A percentile compares a stretch with the other conserved stretches of the same genome.
phyloP scores from a whole-genome alignment of 2,797 vertebrate species.

The Spea hammondii region DNA sequence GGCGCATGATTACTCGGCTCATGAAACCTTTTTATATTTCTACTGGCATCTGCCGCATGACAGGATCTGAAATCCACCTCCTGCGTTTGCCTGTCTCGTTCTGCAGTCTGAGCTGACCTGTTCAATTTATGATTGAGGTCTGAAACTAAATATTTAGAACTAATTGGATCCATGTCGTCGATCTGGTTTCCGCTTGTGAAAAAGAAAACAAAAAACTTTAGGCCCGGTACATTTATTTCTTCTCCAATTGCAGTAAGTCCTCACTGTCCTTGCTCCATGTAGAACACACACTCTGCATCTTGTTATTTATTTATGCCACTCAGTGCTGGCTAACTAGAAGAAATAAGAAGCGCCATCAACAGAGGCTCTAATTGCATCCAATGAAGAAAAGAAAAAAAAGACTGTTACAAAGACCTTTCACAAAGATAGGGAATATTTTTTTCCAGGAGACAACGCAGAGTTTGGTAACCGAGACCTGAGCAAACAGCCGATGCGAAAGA shows the following conservation, averaged over 20 bases:
- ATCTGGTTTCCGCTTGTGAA: slow-evolving; percentile 1
- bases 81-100: slow-evolving; percentile 15
- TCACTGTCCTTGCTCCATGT: slow-evolving; percentile 26
- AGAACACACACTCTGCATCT: slow-evolving; percentile 16
- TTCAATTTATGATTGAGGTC: background rate
- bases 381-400: background rate
- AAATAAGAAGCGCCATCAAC: background rate
- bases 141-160: slow-evolving; percentile 1
- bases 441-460: background rate
- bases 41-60: slow-evolving; percentile 3
- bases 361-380: background rate
- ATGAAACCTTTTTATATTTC: background rate
- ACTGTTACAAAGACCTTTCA: too few relatives aligned
- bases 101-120: background rate
- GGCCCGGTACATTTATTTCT: background rate
- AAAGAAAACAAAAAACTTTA: background rate
- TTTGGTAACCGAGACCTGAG: background rate
- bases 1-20: slow-evolving; percentile 1
- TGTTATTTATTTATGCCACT: slow-evolving; percentile 33
- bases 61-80: slow-evolving; percentile 34
- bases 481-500: background rate
- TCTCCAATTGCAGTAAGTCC: slow-evolving; percentile 25
- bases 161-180: slow-evolving; percentile 15
- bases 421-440: background rate
- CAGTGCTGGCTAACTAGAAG: slow-evolving; percentile 1